Evolutionary conservation across 1,140 invertebrate genomes (phyloP).

Genomic region (Micrasema minimum): DNA sequence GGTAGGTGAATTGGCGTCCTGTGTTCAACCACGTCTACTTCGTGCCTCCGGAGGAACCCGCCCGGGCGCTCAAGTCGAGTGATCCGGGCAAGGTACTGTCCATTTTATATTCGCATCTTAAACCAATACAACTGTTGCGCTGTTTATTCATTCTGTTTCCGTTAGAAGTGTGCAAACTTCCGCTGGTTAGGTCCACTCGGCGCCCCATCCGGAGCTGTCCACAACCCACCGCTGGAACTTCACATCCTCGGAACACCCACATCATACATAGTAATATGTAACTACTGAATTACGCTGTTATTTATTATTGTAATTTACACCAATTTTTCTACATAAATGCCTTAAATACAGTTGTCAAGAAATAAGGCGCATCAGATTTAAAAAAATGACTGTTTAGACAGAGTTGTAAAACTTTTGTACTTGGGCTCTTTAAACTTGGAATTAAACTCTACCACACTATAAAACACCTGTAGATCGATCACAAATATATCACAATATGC

Average conservation of each 20-base stretch:
- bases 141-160: conserved; percentile 53
- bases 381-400: too few relatives aligned
- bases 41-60: conserved; percentile 60
- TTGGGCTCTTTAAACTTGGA: too few relatives aligned
- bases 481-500: too few relatives aligned
- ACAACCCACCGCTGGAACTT: background rate
- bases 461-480: too few relatives aligned
- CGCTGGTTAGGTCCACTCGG: conserved; percentile 25
- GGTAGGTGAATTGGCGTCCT: conserved; percentile 55
- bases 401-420: too few relatives aligned
- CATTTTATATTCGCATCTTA: conserved; percentile 34
- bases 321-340: too few relatives aligned
- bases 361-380: too few relatives aligned
- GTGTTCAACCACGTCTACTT: conserved; percentile 50
- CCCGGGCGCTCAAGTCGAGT: conserved; percentile 71
- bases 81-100: conserved; percentile 73
- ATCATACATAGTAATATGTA: too few relatives aligned
- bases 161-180: conserved; percentile 53
- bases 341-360: too few relatives aligned
- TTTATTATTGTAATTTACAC: too few relatives aligned
- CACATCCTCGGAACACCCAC: background rate
- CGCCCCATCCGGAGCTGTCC: background rate
- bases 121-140: conserved; percentile 33
- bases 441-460: too few relatives aligned
- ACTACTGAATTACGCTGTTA: too few relatives aligned